Percentiles rank a stretch among this genome's conserved stretches.
Evolutionary conservation across 2,797 vertebrate species (phyloP).

Genomic region (Pangasius krempfi): DNA sequence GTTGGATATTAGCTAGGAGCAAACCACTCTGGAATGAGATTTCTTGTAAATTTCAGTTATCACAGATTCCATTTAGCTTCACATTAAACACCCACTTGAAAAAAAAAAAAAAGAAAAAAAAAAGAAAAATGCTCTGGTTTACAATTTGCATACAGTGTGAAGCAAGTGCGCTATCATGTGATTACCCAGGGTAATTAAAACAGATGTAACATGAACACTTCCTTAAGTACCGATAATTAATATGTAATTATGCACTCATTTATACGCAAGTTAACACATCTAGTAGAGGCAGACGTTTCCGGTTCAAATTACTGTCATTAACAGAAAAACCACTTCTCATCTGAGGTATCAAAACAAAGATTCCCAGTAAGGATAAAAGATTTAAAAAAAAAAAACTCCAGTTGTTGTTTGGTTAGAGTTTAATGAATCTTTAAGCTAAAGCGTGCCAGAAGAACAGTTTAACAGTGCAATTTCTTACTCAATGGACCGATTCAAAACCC

Average conservation of each 20-base stretch:
- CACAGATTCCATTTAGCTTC: slow-evolving; percentile 31
- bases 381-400: slow-evolving; percentile 34
- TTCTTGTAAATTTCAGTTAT: slow-evolving; percentile 31
- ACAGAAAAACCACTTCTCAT: slow-evolving; percentile 57
- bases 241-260: slow-evolving; percentile 71
- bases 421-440: slow-evolving; percentile 46
- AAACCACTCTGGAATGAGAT: slow-evolving; percentile 29
- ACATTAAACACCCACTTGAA: slow-evolving; percentile 37
- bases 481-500: not conserved
- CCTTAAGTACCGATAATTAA: slow-evolving; percentile 70
- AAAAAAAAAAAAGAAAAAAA: not conserved
- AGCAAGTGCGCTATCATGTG: slow-evolving; percentile 62
- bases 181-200: slow-evolving; percentile 69
- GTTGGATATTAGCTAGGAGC: slow-evolving; percentile 28
- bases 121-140: slow-evolving; percentile 25
- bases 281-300: slow-evolving; percentile 64
- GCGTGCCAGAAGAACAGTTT: slow-evolving; percentile 22
- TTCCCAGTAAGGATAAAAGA: slow-evolving; percentile 55
- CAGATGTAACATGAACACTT: slow-evolving; percentile 70
- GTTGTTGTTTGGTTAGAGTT: slow-evolving; percentile 52
- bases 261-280: slow-evolving; percentile 68
- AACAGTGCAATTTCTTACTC: slow-evolving; percentile 1
- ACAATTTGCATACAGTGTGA: slow-evolving; percentile 65
- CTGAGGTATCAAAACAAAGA: slow-evolving; percentile 62
- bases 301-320: slow-evolving; percentile 64